Evolutionary conservation across 2,797 vertebrate genomes (phyloP), one percentile per base, ranked within the genome.

Genomic region (Anas flavirostris): DNA sequence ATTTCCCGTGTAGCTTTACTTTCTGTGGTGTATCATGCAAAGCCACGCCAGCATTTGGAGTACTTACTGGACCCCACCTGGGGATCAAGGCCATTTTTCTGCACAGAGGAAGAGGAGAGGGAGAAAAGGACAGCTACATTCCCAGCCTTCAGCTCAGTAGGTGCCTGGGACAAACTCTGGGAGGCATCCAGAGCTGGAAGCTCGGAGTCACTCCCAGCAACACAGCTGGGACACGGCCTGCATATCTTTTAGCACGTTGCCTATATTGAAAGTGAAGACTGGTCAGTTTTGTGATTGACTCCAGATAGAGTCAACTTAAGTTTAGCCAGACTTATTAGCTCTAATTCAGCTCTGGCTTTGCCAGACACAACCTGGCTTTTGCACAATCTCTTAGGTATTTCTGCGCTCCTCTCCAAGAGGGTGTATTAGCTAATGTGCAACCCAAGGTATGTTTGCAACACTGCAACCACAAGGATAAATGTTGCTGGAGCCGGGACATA

Each of bases 371-470:
- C 90, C 90, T 93, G 67, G 35, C 0, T 5, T 90, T 95, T 96
- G 88, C 91, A 95, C 93, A 96, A 76, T 63, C 90, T 48, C 86
- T 91, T 73, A 93, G 93, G 86, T 93, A 94, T 96, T 96, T 95
- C 80, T 95, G 63, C 80, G 59, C 90, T 95, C 80, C 66, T 81
- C 86, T 95, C 94, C 94, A 94, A 94, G 67, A 90, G 88, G 80
- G 76, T 82, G 67, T 93, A 90, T 88, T 88, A 94, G 70, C 86
- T 93, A 82, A 95, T 84, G 74, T 94, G 93, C 94, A 94, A 96
- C 83, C n/a, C 83, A 79, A 84, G 59, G 91, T 86, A 94, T 48
- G 63, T 90, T 93, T 96, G 90, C 95, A 95, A 63, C 88, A 67
- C 46, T 86, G 82, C 93, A 91, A 12, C 91, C 63, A 84, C 74